These are phyloP conservation scores for Maccullochella peelii DNA, from an alignment of 2,113 vertebrate genomes.

Conservation along the genomic window DNA sequence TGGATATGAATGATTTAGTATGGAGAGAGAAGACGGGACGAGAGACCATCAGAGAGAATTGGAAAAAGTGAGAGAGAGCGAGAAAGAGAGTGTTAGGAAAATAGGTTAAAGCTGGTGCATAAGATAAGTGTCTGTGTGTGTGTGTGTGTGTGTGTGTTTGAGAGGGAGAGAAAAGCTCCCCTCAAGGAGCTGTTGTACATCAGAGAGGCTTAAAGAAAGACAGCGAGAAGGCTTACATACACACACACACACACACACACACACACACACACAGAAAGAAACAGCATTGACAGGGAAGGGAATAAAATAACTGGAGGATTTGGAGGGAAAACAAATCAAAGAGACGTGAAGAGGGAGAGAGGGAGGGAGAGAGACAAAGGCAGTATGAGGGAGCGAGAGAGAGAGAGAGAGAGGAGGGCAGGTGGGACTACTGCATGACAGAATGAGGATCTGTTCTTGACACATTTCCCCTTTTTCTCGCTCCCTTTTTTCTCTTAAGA, in stretches of 20 bases:
- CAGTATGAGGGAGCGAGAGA: slow-evolving; percentile 13
- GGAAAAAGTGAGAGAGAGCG: slow-evolving; percentile 37
- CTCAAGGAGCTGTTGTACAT: slow-evolving; percentile 81
- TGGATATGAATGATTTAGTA: slow-evolving; percentile 74
- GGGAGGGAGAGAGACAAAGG: slow-evolving; percentile 61
- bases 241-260: slow-evolving; percentile 34
- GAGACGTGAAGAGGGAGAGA: slow-evolving; percentile 67
- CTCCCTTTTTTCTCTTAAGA: slow-evolving; percentile 57
- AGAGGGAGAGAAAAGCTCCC: slow-evolving; percentile 72
- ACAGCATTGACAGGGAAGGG: slow-evolving; percentile 76
- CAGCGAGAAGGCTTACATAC: slow-evolving; percentile 60
- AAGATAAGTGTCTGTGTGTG: slow-evolving; percentile 48
- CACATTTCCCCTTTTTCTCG: slow-evolving; percentile 62
- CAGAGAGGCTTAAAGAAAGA: slow-evolving; percentile 78
- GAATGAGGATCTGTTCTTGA: slow-evolving; percentile 81
- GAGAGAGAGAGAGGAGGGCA: slow-evolving; percentile 60
- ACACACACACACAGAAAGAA: slow-evolving; percentile 37
- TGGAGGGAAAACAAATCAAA: slow-evolving; percentile 81
- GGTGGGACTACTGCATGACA: slow-evolving; percentile 77
- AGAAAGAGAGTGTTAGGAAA: slow-evolving; percentile 57
- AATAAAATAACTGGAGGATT: slow-evolving; percentile 82
- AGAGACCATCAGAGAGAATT: slow-evolving; percentile 67
- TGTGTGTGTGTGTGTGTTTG: slow-evolving; percentile 40
- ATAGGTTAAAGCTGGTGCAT: slow-evolving; percentile 73
- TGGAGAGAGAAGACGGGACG: slow-evolving; percentile 53